Conservation (phyloP, 2,113 vertebrate species). For the Lynx canadensis region DNA sequence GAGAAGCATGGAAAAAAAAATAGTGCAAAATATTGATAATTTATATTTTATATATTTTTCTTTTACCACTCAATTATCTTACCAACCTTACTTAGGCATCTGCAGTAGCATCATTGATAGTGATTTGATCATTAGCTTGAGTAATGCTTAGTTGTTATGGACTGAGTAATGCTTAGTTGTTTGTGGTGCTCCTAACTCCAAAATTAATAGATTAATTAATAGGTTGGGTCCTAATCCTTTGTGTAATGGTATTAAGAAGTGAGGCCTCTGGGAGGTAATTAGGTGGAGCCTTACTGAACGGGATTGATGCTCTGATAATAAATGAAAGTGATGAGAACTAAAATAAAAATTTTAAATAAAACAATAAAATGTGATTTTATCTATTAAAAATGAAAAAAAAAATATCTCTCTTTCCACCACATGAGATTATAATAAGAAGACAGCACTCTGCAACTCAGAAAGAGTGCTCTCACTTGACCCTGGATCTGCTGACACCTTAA, state of each 20-base stretch:
- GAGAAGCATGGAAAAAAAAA: neutral
- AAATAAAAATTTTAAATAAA: neutral
- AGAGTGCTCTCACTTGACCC: neutral
- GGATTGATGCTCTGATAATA: neutral
- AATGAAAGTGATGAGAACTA: neutral
- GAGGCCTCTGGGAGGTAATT: neutral
- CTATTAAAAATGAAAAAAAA: neutral
- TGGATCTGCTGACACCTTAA: neutral
- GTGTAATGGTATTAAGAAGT: neutral
- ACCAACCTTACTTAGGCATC: neutral
- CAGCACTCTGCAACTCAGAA: neutral
- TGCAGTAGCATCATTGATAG: neutral
- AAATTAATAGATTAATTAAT: neutral
- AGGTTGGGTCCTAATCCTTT: neutral
- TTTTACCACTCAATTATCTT: neutral
- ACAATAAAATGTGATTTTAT: neutral
- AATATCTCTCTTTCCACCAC: neutral
- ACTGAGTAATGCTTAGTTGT: neutral
- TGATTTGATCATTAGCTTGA: neutral
- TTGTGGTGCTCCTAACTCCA: neutral
- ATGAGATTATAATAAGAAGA: neutral
- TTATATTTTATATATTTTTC: neutral
- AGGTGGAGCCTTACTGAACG: neutral
- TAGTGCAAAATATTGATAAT: neutral
- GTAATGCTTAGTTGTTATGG: neutral